A percentile compares a stretch with the other conserved stretches of the same genome.
phyloP scores from a whole-genome alignment of 2,888 invertebrate species.

The Drosophila emarginata region DNA sequence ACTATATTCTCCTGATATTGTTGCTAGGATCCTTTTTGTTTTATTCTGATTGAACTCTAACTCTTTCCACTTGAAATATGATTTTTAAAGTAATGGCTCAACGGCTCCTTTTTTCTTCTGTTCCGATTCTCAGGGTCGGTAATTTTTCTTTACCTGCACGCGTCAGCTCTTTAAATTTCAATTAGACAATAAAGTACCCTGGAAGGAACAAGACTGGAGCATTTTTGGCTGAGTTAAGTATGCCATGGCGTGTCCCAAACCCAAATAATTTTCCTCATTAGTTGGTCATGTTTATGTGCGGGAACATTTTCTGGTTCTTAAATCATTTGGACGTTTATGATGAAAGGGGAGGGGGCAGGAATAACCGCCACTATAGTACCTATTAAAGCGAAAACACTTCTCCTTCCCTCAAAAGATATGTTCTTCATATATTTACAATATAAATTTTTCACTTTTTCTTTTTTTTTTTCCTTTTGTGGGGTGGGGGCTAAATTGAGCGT shows the following conservation, averaged over 20 bases:
- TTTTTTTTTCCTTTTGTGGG: conserved; percentile 4
- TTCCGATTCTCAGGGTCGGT: too few species aligned
- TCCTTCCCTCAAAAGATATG: not conserved
- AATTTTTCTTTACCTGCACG: conserved; percentile 24
- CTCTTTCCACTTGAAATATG: too few species aligned
- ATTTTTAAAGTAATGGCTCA: not conserved
- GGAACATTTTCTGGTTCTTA: conserved; percentile 51
- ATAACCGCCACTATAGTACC: conserved; percentile 31
- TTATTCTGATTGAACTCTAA: too few species aligned
- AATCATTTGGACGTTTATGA: conserved; percentile 57
- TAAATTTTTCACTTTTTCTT: conserved; percentile 56
- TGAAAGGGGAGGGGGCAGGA: not conserved
- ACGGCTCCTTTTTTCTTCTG: conserved; percentile 8
- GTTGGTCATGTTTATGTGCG: conserved; percentile 64
- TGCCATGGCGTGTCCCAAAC: conserved; percentile 19
- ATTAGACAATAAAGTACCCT: conserved; percentile 51
- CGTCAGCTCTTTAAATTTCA: conserved; percentile 67
- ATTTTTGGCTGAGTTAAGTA: conserved; percentile 11
- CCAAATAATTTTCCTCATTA: conserved; percentile 58
- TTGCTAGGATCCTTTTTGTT: too few species aligned
- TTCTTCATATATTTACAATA: conserved; percentile 55
- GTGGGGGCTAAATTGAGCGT: conserved; percentile 47
- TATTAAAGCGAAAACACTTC: conserved; percentile 7
- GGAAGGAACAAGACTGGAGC: not conserved
- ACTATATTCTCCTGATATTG: too few species aligned